Conservation (phyloP, 2,888 invertebrate species). For the Hydropsyche betteni region DNA sequence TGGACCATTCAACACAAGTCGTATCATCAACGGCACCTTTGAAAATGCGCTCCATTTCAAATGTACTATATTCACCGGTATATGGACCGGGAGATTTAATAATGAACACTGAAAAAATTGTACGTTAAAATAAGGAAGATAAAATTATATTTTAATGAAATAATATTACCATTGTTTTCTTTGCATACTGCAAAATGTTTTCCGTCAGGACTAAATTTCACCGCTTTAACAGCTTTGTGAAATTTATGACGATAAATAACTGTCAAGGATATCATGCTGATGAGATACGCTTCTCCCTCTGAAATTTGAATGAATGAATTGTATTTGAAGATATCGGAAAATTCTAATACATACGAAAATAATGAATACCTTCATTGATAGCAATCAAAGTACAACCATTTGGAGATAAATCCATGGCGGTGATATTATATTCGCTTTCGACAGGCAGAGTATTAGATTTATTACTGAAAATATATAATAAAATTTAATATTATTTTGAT, state of each 20-base stretch:
- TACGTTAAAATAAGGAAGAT: neutral
- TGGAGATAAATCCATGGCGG: slow-evolving; percentile 84
- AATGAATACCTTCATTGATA: slow-evolving; percentile 81
- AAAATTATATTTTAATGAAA: neutral
- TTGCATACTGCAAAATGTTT: slow-evolving; percentile 91
- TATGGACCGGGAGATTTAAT: slow-evolving; percentile 86
- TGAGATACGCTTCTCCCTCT: slow-evolving; percentile 85
- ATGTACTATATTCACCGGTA: slow-evolving; percentile 86
- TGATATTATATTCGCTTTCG: slow-evolving; percentile 88
- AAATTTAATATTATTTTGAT: neutral
- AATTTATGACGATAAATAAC: slow-evolving; percentile 87
- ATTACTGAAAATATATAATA: slow-evolving; percentile 71
- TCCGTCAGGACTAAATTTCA: slow-evolving; percentile 94
- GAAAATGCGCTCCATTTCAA: slow-evolving; percentile 84
- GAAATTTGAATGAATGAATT: slow-evolving; percentile 40
- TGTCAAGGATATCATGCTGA: slow-evolving; percentile 84
- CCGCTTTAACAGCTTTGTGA: slow-evolving; percentile 75
- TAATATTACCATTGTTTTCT: slow-evolving; percentile 74
- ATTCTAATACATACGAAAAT: no score
- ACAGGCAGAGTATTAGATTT: slow-evolving; percentile 87
- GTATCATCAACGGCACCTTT: slow-evolving; percentile 85
- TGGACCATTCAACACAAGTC: slow-evolving; percentile 91
- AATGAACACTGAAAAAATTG: slow-evolving; percentile 73
- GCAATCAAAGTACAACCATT: slow-evolving; percentile 87
- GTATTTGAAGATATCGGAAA: slow-evolving; percentile 52